Evolutionary conservation across 1,140 invertebrate species (phyloP).

Genomic region (Ephestia elutella): DNA sequence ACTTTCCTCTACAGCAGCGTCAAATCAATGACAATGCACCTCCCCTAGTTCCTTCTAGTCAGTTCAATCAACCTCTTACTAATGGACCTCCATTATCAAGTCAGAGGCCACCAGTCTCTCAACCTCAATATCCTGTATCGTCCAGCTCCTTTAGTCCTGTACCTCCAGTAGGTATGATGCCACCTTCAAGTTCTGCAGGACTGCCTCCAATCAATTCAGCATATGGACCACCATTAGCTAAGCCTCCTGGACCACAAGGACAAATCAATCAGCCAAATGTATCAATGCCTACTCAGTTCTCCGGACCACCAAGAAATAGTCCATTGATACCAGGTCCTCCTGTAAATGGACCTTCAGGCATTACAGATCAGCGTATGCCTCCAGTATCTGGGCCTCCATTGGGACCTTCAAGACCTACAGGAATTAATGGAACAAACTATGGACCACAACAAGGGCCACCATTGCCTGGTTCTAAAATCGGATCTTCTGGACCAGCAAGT

Average conservation of each 20-base stretch:
- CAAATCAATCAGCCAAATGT: constrained; percentile 38
- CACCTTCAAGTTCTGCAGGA: constrained; percentile 23
- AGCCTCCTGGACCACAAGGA: constrained; percentile 17
- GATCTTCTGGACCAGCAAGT: constrained; percentile 8
- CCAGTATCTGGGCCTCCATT: constrained; percentile 16
- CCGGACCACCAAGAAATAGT: constrained; percentile 36
- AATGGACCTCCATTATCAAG: constrained; percentile 44
- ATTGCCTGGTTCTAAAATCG: constrained; percentile 4
- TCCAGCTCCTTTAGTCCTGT: constrained; percentile 36
- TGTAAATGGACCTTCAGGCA: constrained; percentile 22
- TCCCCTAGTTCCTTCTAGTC: constrained; percentile 64
- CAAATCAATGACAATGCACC: constrained; percentile 71
- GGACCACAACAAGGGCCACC: constrained; percentile 2
- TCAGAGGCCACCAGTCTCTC: constrained; percentile 17
- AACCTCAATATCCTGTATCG: constrained; percentile 35
- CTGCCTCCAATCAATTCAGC: constrained; percentile 25
- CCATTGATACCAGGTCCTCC: constrained; percentile 27
- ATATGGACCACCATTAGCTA: constrained; percentile 23
- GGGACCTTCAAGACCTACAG: constrained; percentile 27
- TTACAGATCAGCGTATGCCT: constrained; percentile 2
- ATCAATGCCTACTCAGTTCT: constrained; percentile 24
- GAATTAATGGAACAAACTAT: constrained; percentile 33
- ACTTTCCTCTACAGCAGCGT: constrained; percentile 34
- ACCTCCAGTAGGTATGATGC: constrained; percentile 25
- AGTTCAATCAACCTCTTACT: constrained; percentile 47